phyloP scores from a whole-genome alignment of 2,888 invertebrate species.

The Elaeidobius kamerunicus region DNA sequence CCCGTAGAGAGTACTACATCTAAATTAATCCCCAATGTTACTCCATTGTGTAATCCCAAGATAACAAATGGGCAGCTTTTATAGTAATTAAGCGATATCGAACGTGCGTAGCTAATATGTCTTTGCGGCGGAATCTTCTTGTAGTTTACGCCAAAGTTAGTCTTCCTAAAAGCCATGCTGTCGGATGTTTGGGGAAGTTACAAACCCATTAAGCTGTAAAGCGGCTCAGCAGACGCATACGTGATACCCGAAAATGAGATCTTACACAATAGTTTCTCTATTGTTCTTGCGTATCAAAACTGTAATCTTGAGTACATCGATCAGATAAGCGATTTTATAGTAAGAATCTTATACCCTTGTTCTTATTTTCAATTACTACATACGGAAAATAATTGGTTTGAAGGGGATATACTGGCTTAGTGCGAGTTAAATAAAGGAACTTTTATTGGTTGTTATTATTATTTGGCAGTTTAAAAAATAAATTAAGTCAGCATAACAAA shows the following conservation, averaged over 20 bases:
- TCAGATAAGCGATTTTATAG: no score
- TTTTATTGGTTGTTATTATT: no score
- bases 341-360: no score
- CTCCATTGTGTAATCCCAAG: slow-evolving; percentile 9
- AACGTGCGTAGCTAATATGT: slow-evolving; percentile 20
- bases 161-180: slow-evolving; percentile 15
- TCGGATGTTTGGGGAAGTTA: slow-evolving; percentile 19
- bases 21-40: slow-evolving; percentile 1
- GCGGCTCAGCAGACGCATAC: slow-evolving; percentile 11
- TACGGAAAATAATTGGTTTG: no score
- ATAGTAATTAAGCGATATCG: slow-evolving; percentile 20
- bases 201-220: slow-evolving; percentile 13
- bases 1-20: background rate
- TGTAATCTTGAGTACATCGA: no score
- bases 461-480: no score
- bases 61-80: slow-evolving; percentile 17
- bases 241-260: slow-evolving; percentile 1
- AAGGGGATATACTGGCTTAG: no score
- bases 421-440: no score
- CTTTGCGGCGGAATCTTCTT: slow-evolving; percentile 19
- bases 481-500: no score
- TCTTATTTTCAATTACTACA: no score
- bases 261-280: background rate
- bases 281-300: background rate
- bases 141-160: slow-evolving; percentile 22